Evolutionary conservation across 2,797 vertebrate genomes (phyloP).

Genomic region (Vultur gryphus): DNA sequence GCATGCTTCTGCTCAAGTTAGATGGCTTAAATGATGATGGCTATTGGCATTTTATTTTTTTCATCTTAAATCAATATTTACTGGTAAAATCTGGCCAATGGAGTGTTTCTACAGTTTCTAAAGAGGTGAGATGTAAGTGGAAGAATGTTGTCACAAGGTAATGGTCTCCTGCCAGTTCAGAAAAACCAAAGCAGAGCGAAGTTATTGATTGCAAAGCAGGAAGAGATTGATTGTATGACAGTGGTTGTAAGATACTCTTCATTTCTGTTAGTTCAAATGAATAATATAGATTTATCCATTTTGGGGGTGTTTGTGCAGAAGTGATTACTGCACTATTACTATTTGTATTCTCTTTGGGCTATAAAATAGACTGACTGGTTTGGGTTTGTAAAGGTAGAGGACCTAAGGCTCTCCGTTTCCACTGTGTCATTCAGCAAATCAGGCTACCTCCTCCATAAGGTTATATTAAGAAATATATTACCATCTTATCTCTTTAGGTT

Average conservation of each 20-base stretch:
- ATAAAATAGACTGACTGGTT: background rate
- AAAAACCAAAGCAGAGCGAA: background rate
- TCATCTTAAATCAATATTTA: background rate
- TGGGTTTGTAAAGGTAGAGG: background rate
- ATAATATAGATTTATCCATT: background rate
- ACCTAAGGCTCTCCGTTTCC: background rate
- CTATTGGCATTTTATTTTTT: background rate
- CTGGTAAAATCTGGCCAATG: background rate
- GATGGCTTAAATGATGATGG: background rate
- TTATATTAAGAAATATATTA: background rate
- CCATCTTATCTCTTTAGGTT: background rate
- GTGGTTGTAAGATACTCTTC: background rate
- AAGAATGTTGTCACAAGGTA: background rate
- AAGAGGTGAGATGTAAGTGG: background rate
- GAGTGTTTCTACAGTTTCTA: background rate
- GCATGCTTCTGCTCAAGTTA: background rate
- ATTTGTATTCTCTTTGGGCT: background rate
- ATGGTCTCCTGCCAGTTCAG: background rate
- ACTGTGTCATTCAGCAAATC: background rate
- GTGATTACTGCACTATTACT: background rate
- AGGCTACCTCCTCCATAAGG: background rate
- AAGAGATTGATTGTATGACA: background rate
- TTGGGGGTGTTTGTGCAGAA: background rate
- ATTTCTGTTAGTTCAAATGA: slow-evolving; percentile 8
- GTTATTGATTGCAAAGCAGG: background rate